Evolutionary conservation across 1,140 invertebrate genomes (phyloP).

Genomic region (Coptotermes formosanus): DNA sequence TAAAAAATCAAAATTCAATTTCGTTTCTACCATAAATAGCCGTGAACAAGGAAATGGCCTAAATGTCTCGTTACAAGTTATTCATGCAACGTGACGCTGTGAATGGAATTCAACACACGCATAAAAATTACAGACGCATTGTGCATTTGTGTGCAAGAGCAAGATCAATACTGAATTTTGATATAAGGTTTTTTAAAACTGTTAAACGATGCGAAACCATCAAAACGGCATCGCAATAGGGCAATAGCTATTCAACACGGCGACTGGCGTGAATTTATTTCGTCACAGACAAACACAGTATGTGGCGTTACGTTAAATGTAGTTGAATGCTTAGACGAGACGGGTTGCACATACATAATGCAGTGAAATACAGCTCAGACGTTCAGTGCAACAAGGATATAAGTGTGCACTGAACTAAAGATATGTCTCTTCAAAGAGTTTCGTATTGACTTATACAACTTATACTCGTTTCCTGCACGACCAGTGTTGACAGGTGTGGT

Average conservation of each 20-base stretch:
- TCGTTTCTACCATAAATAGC: neutral
- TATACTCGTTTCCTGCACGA: no score
- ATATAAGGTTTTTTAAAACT: neutral
- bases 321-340: neutral
- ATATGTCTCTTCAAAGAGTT: neutral
- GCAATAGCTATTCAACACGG: neutral
- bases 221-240: neutral
- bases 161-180: neutral
- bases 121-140: no score
- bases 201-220: neutral
- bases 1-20: neutral
- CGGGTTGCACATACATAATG: neutral
- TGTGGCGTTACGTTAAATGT: neutral
- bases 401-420: neutral
- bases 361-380: neutral
- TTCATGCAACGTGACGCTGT: neutral
- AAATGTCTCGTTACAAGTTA: neutral
- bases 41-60: no score
- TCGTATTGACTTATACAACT: neutral
- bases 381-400: neutral
- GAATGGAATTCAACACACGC: neutral
- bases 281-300: neutral
- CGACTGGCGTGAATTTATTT: constrained; percentile 11
- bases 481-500: no score
- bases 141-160: neutral